Evolutionary conservation across 2,888 invertebrate species (phyloP), one percentile per base, ranked within the genome.

Genomic region (Tineola bisselliella): DNA sequence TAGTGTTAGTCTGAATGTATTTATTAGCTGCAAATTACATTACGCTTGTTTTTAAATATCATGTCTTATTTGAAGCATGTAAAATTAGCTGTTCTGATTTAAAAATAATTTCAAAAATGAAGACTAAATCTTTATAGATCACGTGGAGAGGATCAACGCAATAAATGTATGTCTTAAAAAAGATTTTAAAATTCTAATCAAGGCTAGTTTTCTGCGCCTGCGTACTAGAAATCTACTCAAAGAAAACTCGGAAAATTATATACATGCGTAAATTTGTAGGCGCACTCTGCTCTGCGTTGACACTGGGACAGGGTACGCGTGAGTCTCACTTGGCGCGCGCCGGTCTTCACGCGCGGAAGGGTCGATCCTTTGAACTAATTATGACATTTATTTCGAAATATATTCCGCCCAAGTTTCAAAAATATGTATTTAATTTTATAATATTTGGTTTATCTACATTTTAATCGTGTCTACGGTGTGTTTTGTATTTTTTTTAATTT

Each of bases 241-340:
- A 75, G 77, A 77, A 79, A 82, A 79, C 66, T 76, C 74, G 69
- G 73, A 75, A 73, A 75, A 74, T 76, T 71, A 70, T 70, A 70
- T 83, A 76, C 84, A 82, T 84, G 84, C 84, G 84, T 79, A 72
- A 76, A 77, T 75, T 73, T 69, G 33, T 33, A 33, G 33, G 58
- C 58, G 58, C 58, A 58, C 68, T 70, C 70, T 68, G 68, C 68
- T 68, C 68, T 62, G 67, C 63, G 30, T 56, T 30, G 58, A 15
- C 68, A 66, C 67, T 69, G 66, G 70, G 74, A 69, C 69, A 67
- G 67, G 69, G 68, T 68, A 66, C 65, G 68, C 63, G 66, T 67
- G 64, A 66, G 61, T 65, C 17, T 65, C 81, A 79, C 76, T 80
- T 79, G 79, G 68, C 78, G 77, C 73, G 71, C 76, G 73, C 71